These are phyloP conservation scores for Aramus guarauna DNA, from an alignment of 2,113 vertebrate species.

Conservation along the genomic window DNA sequence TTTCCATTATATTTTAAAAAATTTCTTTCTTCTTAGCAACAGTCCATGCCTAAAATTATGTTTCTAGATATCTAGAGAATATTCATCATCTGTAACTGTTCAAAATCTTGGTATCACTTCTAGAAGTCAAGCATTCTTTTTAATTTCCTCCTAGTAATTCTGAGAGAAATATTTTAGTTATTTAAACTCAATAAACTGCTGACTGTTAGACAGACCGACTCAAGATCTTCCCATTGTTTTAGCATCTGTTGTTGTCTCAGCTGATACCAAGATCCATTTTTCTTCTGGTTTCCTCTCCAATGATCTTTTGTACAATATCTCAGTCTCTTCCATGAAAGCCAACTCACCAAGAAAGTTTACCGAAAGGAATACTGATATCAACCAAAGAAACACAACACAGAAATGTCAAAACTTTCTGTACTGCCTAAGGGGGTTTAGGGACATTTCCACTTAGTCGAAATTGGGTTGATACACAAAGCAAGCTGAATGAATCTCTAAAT, in stretches of 20 bases:
- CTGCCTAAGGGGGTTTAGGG: rapidly evolving
- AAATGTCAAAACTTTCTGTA: not conserved
- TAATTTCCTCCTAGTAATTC: not conserved
- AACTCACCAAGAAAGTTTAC: not conserved
- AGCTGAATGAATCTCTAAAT: not conserved
- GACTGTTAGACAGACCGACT: not conserved
- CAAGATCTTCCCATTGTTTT: not conserved
- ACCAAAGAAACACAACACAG: not conserved
- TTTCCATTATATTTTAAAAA: not conserved
- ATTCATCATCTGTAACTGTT: not conserved
- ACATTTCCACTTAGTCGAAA: not conserved
- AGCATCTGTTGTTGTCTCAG: not conserved
- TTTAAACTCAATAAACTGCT: not conserved
- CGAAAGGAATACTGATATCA: not conserved
- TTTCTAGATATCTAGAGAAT: not conserved
- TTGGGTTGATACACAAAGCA: not conserved
- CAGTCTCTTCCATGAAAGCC: not conserved
- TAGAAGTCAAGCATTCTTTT: not conserved
- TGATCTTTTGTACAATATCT: not conserved
- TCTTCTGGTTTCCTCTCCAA: not conserved
- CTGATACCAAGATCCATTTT: not conserved
- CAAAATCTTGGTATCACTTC: not conserved
- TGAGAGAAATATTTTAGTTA: not conserved
- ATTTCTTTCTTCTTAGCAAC: not conserved
- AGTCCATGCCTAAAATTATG: not conserved